Base-by-base conservation (phyloP, 2,888 invertebrate genomes). In the Dolichopus griseipennis region DNA sequence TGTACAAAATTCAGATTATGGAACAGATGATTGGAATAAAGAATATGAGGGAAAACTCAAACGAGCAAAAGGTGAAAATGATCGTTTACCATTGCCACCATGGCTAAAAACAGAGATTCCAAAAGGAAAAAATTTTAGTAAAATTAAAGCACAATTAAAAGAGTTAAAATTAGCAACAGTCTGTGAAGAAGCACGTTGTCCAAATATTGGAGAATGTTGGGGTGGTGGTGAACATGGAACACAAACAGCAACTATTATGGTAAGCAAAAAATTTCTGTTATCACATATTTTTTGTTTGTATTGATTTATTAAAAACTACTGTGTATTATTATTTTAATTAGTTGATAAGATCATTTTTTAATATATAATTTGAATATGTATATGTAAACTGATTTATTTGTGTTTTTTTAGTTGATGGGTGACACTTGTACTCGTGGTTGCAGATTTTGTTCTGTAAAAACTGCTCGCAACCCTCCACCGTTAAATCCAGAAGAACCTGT, bases 201-300 rank as follows among this genome's bases (percentile, higher is more conserved):
- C 97, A 0, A 98, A 98, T 81, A 97, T 98, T 71, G 97, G 98
- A 15, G 97, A 98, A 83, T 99, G 99, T 81, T 97, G 97, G 97
- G 96, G 96, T 67, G 95, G 95, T 0, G 96, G 96, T 18, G 90
- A 93, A 76, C 87, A 93, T 83, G 92, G 92, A 41, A 95, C 94
- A 21, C 93, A 98, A n/a, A 99, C 99, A 27, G 99, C 99, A 4
- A 99, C 99, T 65, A 98, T 99, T 67, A 99, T 99, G 99, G 95
- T 95, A 82, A 71, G 64, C 5, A 12, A 22, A n/a, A 62, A 62
- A 22, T 22, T 8, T 10, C 8, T 63, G 3, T 10, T 6, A 12
- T 8, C 1, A 62, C 5, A 21, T 21, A 20, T 66, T 67, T 70
- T 65, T 69, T 64, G 68, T 66, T 9, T 66, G 64, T 27, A 27